Conservation (phyloP, 1,140 invertebrate genomes). For the Tribolium castaneum region DNA sequence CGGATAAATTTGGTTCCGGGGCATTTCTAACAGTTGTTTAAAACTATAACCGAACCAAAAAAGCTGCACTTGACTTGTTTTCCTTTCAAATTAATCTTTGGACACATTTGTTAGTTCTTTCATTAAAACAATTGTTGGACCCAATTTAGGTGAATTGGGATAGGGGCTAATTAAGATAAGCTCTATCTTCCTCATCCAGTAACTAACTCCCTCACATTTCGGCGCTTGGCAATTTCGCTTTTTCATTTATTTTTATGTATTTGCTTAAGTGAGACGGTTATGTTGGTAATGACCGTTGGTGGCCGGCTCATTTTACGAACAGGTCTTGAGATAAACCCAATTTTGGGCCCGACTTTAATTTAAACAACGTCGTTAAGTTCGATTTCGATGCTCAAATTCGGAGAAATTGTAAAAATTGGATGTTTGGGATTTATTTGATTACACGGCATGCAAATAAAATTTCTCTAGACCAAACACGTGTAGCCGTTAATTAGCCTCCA, state of each 20-base stretch:
- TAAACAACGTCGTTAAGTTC: neutral
- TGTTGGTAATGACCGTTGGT: neutral
- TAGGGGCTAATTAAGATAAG: conserved; percentile 17
- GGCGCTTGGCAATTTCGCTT: neutral
- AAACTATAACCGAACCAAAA: too few relatives aligned
- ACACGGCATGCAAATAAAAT: conserved; percentile 12
- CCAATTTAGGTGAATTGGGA: conserved; percentile 19
- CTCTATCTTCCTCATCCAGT: neutral
- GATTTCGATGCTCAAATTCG: neutral
- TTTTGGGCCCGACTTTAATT: neutral
- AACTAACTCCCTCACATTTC: neutral
- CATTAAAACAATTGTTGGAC: neutral
- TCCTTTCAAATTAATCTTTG: neutral
- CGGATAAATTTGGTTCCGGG: neutral
- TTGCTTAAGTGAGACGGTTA: neutral
- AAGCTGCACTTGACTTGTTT: neutral
- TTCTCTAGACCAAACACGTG: conserved; percentile 15
- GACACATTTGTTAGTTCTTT: conserved; percentile 16
- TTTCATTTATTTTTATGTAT: neutral
- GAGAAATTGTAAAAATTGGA: conserved; percentile 8
- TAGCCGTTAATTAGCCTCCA: neutral
- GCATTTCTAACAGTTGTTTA: neutral
- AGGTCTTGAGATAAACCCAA: neutral
- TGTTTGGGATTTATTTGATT: conserved; percentile 7
- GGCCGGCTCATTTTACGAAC: neutral